Evolutionary conservation across 2,113 vertebrate genomes (phyloP).

Genomic region (Setophaga petechia): DNA sequence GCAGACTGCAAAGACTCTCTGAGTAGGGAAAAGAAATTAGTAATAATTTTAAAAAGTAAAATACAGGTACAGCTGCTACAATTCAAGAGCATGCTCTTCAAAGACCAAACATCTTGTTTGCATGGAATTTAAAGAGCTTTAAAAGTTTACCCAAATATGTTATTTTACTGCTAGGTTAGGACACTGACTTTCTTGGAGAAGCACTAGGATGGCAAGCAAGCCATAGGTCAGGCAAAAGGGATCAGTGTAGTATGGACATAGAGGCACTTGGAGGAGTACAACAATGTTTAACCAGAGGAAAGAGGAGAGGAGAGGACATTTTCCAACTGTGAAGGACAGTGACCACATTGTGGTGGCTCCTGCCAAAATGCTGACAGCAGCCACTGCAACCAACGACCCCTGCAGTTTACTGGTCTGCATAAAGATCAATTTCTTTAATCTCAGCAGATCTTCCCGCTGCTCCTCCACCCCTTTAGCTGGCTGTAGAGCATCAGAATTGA

Average conservation of each 20-base stretch:
- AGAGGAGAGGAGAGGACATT: not conserved
- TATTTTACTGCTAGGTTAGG: not conserved
- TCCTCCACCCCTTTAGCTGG: not conserved
- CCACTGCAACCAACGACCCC: fast-evolving
- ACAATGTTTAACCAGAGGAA: not conserved
- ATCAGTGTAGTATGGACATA: not conserved
- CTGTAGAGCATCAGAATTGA: not conserved
- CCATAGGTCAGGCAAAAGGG: fast-evolving
- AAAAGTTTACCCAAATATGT: not conserved
- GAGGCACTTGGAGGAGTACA: not conserved
- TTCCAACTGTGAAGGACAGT: not conserved
- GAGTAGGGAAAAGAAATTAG: not conserved
- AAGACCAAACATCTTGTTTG: not conserved
- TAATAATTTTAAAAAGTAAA: not conserved
- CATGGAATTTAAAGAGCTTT: not conserved
- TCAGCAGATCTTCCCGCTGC: not conserved
- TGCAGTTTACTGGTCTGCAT: not conserved
- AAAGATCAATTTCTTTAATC: not conserved
- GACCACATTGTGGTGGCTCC: fast-evolving
- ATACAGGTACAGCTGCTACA: not conserved
- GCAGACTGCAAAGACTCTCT: not conserved
- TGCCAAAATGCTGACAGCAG: not conserved
- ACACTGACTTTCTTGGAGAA: not conserved
- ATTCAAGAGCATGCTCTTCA: not conserved
- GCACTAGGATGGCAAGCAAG: not conserved